phyloP scores from a whole-genome alignment of 2,797 vertebrate species.

The Heterohyrax brucei region DNA sequence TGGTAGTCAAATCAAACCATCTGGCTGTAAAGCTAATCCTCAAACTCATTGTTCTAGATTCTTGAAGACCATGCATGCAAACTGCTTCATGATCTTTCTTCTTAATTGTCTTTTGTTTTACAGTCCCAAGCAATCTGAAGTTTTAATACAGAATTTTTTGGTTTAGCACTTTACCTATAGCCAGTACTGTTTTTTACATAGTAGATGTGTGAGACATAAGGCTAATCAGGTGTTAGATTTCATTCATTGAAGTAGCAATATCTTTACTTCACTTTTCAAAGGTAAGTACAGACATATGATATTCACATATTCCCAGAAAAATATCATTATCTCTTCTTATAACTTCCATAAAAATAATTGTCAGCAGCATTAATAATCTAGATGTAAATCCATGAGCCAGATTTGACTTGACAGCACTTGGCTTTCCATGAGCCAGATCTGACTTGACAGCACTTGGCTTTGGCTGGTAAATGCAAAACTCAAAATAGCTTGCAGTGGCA shows the following conservation, averaged over 20 bases:
- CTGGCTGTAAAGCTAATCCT: neutral
- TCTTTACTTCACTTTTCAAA: slow-evolving; percentile 55
- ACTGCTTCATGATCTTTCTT: neutral
- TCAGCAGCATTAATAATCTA: neutral
- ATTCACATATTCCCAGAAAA: neutral
- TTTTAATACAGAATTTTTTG: slow-evolving; percentile 45
- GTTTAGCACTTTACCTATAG: neutral
- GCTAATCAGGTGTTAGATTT: slow-evolving; percentile 23
- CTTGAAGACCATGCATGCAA: neutral
- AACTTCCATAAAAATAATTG: slow-evolving; percentile 2
- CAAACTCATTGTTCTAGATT: no score
- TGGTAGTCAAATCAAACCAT: neutral
- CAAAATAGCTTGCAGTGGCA: neutral
- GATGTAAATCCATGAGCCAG: no score
- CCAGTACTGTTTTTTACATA: neutral
- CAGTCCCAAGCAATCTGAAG: neutral
- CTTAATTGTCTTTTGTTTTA: slow-evolving; percentile 27
- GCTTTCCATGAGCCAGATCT: no score
- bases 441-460: neutral
- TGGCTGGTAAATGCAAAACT: neutral
- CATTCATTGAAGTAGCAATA: slow-evolving; percentile 21
- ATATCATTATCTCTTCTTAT: neutral
- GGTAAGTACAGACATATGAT: neutral
- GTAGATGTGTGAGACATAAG: neutral
- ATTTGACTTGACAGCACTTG: no score